These are phyloP conservation scores for Bovichtus diacanthus DNA, from an alignment of 2,797 vertebrate species.

Conservation along the genomic window DNA sequence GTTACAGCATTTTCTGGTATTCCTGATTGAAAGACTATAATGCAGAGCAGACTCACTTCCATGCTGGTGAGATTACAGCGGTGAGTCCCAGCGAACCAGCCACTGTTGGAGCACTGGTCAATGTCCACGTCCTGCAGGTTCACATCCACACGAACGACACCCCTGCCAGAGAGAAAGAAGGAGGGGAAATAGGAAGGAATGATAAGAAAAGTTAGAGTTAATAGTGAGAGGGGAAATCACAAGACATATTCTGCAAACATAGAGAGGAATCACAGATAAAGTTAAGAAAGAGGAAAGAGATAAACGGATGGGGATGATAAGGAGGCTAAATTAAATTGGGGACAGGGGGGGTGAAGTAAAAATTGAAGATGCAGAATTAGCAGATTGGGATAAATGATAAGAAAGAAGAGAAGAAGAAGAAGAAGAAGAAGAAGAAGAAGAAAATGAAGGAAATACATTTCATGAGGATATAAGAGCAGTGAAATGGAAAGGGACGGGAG, in stretches of 20 bases:
- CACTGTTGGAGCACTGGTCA: conserved; percentile 95
- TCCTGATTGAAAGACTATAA: not conserved
- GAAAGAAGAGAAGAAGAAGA: not conserved
- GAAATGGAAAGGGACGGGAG: not conserved
- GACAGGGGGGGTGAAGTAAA: not conserved
- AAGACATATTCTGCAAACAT: not conserved
- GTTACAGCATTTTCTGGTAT: not conserved
- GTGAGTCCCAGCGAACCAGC: conserved; percentile 98
- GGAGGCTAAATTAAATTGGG: not conserved
- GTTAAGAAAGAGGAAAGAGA: not conserved
- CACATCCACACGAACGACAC: conserved; percentile 95
- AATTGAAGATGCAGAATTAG: conserved; percentile 11
- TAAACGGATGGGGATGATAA: conserved; percentile 9
- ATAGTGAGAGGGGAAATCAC: not conserved
- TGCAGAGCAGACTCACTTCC: conserved; percentile 86
- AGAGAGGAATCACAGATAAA: not conserved
- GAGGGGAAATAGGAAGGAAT: not conserved
- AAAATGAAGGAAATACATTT: not conserved
- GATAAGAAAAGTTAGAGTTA: not conserved
- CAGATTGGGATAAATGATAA: conserved; percentile 18
- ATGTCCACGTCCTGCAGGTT: conserved; percentile 98
- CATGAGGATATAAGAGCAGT: not conserved
- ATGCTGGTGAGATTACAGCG: conserved; percentile 96
- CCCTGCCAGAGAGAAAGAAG: conserved; percentile 79
- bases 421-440: not conserved